Base-by-base conservation (phyloP, 2,888 invertebrate species). In the Iphiclides podalirius region DNA sequence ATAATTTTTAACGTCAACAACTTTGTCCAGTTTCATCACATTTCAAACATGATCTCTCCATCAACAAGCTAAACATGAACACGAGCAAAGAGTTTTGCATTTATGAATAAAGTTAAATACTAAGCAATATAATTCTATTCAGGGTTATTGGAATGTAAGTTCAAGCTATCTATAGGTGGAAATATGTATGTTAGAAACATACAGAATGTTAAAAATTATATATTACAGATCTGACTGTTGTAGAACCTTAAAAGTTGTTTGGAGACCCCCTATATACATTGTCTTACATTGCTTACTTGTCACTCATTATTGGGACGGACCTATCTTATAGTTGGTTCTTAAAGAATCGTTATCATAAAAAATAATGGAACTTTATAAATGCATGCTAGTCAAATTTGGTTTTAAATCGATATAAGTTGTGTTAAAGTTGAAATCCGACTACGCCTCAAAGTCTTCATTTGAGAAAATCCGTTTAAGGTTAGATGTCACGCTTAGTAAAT, bases 291-390 rank as follows among this genome's bases (percentile, higher is more conserved):
- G n/a, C n/a, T n/a, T 42, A 64, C 68, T 64, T 75, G 71, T 75
- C 81, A 75, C 77, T 79, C 70, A 67, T 69, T 74, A 75, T 58
- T 66, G 74, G 83, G 83, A 83, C 82, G 83, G 83, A 84, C 60
- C 58, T 56, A 55, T 52, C 47, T 31, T n/a, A 13, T 33, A 23
- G 11, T 38, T 38, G 28, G 17, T 37, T n/a, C 17, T 4, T 20
- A 28, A n/a, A 37, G 15, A 33, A 31, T 45, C 54, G 58, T 49
- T 44, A 20, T 37, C 41, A 60, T 59, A 57, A 47, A 16, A 35
- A 43, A 37, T 40, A 34, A 26, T 46, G 39, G 33, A 39, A 43
- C 42, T 49, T 53, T 47, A 38, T 44, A 54, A 44, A 52, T 26
- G 46, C 48, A 47, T 43, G 43, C 54, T 43, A 37, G 17, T 20